Evolutionary conservation across 2,888 invertebrate species (phyloP), one percentile per base, ranked within the genome.

Genomic region (Cylindroiulus punctatus): DNA sequence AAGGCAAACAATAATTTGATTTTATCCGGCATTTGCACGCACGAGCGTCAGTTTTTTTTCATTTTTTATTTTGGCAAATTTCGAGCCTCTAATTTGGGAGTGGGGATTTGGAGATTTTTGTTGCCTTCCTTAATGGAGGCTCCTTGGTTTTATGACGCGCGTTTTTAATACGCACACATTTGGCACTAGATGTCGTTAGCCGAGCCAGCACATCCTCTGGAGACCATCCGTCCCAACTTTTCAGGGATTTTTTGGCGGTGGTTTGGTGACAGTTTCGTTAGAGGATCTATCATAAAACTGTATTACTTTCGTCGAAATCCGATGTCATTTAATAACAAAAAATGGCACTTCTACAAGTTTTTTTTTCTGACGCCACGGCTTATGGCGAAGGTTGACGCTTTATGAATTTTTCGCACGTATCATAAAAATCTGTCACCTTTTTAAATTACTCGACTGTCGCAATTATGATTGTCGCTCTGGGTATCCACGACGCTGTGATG

Each of bases 381-480:
- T 65, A 52, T 52, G n/a, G 65, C 26, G n/a, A 8, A 65, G 65
- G 65, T 65, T 65, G 65, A 2, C 65, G n/a, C 44, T 26, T 65
- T 65, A 65, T 26, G 65, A 65, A 65, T 65, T 65, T 65, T 65
- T 5, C 65, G 26, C 65, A 65, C 65, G 65, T 65, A 65, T 65
- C 65, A 65, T 65, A 65, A 65, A 65, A 65, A 65, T 65, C 65
- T 65, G 65, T 65, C 65, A 65, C 65, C 65, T 65, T 65, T 52
- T 65, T 65, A 65, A 65, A 65, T 65, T 22, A 65, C 65, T 65
- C 65, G 65, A 65, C 22, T 65, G 65, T 65, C 26, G 26, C 65
- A 65, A 65, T 65, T 65, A 65, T 65, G 65, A 65, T 65, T 65
- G 65, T 65, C 65, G 65, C 65, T 65, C 65, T 65, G 65, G 65